Evolutionary conservation across 2,113 vertebrate species (phyloP), one percentile per base, ranked within the genome.

Genomic region (Halcyon senegalensis): DNA sequence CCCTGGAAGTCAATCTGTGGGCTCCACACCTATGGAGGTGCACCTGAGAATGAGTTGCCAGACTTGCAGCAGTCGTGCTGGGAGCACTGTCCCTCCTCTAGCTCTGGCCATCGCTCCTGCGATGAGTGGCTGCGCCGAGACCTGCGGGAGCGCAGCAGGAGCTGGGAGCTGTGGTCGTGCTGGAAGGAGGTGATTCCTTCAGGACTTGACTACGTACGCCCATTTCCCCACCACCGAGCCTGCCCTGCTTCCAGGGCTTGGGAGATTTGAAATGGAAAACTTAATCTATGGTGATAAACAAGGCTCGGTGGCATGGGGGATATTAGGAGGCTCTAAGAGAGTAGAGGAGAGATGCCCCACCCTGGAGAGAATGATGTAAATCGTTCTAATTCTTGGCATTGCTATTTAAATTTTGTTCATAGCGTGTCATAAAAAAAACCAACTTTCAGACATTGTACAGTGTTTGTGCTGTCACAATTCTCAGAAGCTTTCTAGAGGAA

Each of bases 341-440:
- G 63, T 1, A 44, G 41, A 73, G 78, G 28, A 55, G 5, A 20
- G 58, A 86, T 93, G 73, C 93, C 91, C 76, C 94, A 91, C 93
- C 95, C 93, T 94, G 93, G 93, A 95, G 91, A 90, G 86, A 93
- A 70, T 94, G 91, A 94, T 88, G 91, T 95, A 94, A 92, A 96
- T 96, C 37, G 67, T 63, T 66, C 39, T 81, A 66, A 30, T 84
- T 93, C 93, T 94, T 96, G 94, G 95, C 93, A 91, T 53, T 35
- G 33, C 9, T 74, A 19, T 74, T 93, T 84, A 80, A 82, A 43
- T 91, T 82, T 91, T 85, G 87, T 66, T 90, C 85, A 46, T 56
- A 94, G 62, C 43, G 33, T 91, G 74, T 90, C 85, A 68, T 87
- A 62, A 87, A 89, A 93, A 46, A 69, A 50, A 35, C 5, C 24